Base-by-base conservation (phyloP, 2,113 vertebrate genomes). In the Anarrhichthys ocellatus region DNA sequence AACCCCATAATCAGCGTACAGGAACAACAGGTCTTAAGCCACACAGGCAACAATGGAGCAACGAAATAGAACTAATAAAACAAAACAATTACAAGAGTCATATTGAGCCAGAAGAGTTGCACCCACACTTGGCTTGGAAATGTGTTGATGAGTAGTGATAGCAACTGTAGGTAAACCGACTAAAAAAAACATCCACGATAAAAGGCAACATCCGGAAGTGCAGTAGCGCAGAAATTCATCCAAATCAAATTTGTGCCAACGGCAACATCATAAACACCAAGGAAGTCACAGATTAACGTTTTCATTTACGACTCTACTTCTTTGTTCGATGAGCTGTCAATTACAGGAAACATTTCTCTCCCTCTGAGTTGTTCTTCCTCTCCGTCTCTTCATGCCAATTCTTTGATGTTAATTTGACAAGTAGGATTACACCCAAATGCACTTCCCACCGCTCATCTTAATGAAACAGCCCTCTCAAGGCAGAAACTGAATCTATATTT, bases 361-460 rank as follows among this genome's bases (percentile, higher is more conserved):
- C 50, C 52, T 83, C 24, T 14, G 32, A 76, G 34, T 32, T 78
- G 40, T 40, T 85, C 83, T 91, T 82, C 83, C 87, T 80, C 36
- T 46, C 22, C 1, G 46, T 82, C 67, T 50, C 61, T 78, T 82
- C 64, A 48, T 82, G 87, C 90, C 81, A 88, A 50, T 76, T 80
- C 90, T 93, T 93, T 93, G 92, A 93, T 93, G 89, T 89, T 88
- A 82, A 88, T 91, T 92, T 93, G 84, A 92, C 90, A 89, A 82
- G 84, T 73, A 59, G 91, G 91, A 93, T 93, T 93, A 93, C 34
- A 75, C 80, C 81, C 72, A 71, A 85, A 83, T 38, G 76, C 71
- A 64, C 76, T 87, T 91, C 80, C 80, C 76, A 76, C 44, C 63
- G 52, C 78, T 92, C 73, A 56, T 90, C 70, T 64, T 84, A 91